Conservation (phyloP, 2,113 vertebrate species). For the Tachuris rubrigastra region DNA sequence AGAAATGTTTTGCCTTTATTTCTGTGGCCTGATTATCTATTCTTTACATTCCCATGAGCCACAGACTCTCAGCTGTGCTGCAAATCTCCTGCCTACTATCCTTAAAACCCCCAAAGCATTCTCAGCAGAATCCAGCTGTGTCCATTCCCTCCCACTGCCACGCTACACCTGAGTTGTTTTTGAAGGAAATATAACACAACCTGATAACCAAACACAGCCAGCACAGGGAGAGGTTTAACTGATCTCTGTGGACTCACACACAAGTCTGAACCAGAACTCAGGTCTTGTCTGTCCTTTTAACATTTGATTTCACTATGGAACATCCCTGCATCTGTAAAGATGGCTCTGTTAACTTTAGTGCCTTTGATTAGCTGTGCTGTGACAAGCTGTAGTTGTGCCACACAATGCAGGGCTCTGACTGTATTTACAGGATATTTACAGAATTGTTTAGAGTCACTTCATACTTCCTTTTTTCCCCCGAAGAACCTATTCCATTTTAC, state of each 20-base stretch:
- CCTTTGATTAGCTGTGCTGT: neutral
- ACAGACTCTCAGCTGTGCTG: neutral
- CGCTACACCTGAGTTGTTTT: neutral
- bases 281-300: neutral
- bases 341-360: neutral
- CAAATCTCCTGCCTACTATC: neutral
- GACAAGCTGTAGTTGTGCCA: neutral
- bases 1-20: neutral
- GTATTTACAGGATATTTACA: neutral
- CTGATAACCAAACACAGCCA: neutral
- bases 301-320: neutral
- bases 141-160: neutral
- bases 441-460: neutral
- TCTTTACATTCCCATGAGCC: neutral
- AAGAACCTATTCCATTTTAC: neutral
- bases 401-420: neutral
- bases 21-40: neutral
- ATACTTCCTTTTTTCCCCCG: neutral
- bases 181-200: neutral
- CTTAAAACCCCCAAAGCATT: neutral
- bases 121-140: neutral
- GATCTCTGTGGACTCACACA: neutral
- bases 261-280: fast-evolving
- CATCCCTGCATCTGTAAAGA: neutral
- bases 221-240: neutral